Percentiles rank a stretch among this genome's conserved stretches.
Conservation (phyloP, 1,140 invertebrate species). For the Drosophila yakuba region DNA sequence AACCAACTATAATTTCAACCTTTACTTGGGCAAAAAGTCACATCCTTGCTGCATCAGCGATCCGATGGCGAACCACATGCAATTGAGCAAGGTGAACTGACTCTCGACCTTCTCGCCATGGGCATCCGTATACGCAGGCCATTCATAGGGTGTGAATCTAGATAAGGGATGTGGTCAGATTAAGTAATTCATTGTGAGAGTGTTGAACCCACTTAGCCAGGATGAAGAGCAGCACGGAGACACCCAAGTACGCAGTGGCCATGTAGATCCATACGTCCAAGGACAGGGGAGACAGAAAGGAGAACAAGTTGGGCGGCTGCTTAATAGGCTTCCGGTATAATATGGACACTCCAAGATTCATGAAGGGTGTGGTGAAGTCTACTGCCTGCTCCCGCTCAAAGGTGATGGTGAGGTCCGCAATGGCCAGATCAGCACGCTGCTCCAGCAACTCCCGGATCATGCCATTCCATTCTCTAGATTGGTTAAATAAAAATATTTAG, state of each 20-base stretch:
- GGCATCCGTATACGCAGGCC: conserved; percentile 93
- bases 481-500: not conserved
- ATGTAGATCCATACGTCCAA: conserved; percentile 98
- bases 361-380: conserved; percentile 98
- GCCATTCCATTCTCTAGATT: conserved; percentile 94
- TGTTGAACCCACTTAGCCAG: conserved; percentile 91
- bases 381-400: conserved; percentile 94
- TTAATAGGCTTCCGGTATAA: conserved; percentile 96
- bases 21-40: conserved; percentile 96
- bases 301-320: conserved; percentile 96
- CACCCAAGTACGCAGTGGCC: conserved; percentile 96
- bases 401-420: conserved; percentile 97
- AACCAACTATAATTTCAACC: not conserved
- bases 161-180: not conserved
- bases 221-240: conserved; percentile 96
- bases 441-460: conserved; percentile 96
- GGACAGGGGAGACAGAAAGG: conserved; percentile 96
- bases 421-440: conserved; percentile 95
- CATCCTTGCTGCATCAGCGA: conserved; percentile 97
- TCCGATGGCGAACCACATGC: conserved; percentile 98
- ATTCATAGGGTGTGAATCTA: conserved; percentile 97
- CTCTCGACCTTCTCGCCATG: conserved; percentile 93
- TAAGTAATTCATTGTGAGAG: no score
- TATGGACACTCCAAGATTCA: conserved; percentile 97
- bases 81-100: conserved; percentile 96